Evolutionary conservation across 2,797 vertebrate species (phyloP), one percentile per base, ranked within the genome.

Genomic region (Neomorphus geoffroyi): DNA sequence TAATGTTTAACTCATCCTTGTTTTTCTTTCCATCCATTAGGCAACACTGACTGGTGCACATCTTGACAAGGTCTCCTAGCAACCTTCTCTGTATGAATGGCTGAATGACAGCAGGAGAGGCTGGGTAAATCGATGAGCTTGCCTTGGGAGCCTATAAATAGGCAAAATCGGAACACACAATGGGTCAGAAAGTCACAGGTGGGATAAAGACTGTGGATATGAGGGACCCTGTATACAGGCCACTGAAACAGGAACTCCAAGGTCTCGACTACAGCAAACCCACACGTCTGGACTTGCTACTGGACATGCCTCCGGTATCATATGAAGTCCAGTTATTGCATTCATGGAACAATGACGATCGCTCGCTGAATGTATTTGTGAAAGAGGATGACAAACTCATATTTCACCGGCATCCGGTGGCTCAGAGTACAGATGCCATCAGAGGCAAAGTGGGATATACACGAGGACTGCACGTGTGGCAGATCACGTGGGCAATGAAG

Each of bases 161-260:
- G 96, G 94, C 96, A 85, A 97, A 87, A 71, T 62, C 78, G 9
- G 77, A 97, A 86, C 95, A 9, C 73, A 97, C 97, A 60, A 99
- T 99, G 99, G 99, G 99, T 96, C 99, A 99, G 97, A 99, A 99
- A 97, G 99, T 99, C 97, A 99, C 99, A 8, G 99, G 99, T 75
- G 99, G 99, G 78, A 99, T 99, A 89, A 99, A 99, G 98, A 99
- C 99, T 7, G 99, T 99, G 97, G 99, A 99, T 96, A 99, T 99
- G 99, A 98, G 99, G 96, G 99, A 99, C 97, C 98, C 99, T 18
- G 98, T 99, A 0, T 99, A 99, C 98, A 97, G 99, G 84, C 99
- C 99, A 6, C 87, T 99, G 91, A 99, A 99, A 92, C 98, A 99
- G 92, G 99, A 99, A 96, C 98, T 99, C 9, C 99, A 99, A 90